phyloP scores from a whole-genome alignment of 2,888 invertebrate species.

The Eurois occulta region DNA sequence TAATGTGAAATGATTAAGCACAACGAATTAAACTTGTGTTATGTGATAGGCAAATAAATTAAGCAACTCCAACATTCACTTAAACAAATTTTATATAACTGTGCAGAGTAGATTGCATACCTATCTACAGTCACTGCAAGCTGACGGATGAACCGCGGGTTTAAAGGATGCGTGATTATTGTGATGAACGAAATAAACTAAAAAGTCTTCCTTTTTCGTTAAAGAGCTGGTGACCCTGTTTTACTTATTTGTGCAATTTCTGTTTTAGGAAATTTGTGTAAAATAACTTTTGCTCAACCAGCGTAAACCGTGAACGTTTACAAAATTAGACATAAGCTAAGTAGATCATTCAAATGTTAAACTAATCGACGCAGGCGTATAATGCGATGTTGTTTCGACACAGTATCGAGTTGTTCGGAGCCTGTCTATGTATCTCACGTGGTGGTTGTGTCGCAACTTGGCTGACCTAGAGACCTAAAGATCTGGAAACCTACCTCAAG shows the following conservation, averaged over 20 bases:
- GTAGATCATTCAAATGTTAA: constrained; percentile 55
- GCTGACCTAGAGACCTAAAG: constrained; percentile 71
- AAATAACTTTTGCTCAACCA: constrained; percentile 49
- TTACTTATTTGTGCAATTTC: constrained; percentile 33
- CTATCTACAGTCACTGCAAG: constrained; percentile 35
- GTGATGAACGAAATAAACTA: constrained; percentile 2
- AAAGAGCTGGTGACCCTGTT: constrained; percentile 16
- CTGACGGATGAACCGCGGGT: constrained; percentile 20
- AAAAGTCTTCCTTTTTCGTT: not conserved
- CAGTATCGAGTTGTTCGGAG: constrained; percentile 58
- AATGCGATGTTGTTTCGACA: constrained; percentile 64
- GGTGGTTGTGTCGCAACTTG: constrained; percentile 63
- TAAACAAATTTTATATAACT: constrained; percentile 66
- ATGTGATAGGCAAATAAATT: constrained; percentile 67
- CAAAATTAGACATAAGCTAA: constrained; percentile 39
- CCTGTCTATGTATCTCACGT: constrained; percentile 69
- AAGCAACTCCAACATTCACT: constrained; percentile 67
- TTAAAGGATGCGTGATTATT: constrained; percentile 7
- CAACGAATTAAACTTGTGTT: constrained; percentile 58
- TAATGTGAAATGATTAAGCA: constrained; percentile 55
- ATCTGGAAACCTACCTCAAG: constrained; percentile 65
- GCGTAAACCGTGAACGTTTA: constrained; percentile 41
- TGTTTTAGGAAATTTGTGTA: constrained; percentile 25
- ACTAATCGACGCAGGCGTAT: constrained; percentile 56
- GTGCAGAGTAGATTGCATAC: constrained; percentile 40